phyloP scores from a whole-genome alignment of 2,888 invertebrate species.

The Xylocampa areola region DNA sequence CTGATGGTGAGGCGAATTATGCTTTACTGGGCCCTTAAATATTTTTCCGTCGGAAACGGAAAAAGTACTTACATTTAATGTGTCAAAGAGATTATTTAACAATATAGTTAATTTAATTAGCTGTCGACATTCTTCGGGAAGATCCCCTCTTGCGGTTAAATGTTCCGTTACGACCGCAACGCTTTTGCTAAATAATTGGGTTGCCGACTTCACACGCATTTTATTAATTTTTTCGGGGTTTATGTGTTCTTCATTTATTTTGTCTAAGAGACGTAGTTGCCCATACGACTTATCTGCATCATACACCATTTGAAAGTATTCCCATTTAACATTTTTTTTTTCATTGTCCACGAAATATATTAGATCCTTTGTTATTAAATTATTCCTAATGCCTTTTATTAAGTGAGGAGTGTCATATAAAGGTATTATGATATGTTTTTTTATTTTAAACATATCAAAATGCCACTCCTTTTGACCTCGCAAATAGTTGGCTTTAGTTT shows the following conservation, averaged over 20 bases:
- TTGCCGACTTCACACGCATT: constrained; percentile 14
- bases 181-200: constrained; percentile 10
- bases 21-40: constrained; percentile 15
- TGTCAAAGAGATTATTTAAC: constrained; percentile 11
- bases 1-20: constrained; percentile 17
- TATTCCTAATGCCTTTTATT: constrained; percentile 57
- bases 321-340: constrained; percentile 55
- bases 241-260: constrained; percentile 53
- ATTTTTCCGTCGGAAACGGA: constrained; percentile 13
- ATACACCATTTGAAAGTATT: constrained; percentile 47
- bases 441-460: constrained; percentile 21
- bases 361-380: constrained; percentile 51
- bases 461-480: not conserved
- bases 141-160: constrained; percentile 11
- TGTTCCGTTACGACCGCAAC: constrained; percentile 16
- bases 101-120: constrained; percentile 3
- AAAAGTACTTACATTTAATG: not conserved
- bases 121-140: constrained; percentile 7
- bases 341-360: constrained; percentile 35
- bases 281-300: constrained; percentile 50
- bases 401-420: constrained; percentile 57
- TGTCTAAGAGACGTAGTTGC: constrained; percentile 46
- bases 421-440: constrained; percentile 43
- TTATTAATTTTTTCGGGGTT: constrained; percentile 11
- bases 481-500: constrained; percentile 3